Evolutionary conservation across 2,888 invertebrate genomes (phyloP).

Genomic region (Oxycera nigricornis): DNA sequence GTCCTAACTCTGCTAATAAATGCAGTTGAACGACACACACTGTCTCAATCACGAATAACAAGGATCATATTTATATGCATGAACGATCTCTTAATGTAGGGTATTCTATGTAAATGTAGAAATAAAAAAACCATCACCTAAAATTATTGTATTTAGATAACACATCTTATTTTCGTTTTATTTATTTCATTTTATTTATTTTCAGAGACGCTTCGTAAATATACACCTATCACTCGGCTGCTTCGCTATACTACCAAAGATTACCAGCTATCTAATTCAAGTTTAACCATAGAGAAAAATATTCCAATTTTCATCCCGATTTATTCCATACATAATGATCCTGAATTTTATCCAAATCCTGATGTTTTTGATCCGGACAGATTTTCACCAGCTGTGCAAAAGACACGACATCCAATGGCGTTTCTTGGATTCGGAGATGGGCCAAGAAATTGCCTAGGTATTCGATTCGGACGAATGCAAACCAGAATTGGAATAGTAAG

Average conservation of each 20-base stretch:
- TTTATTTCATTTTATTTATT: too few relatives aligned
- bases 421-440: slow-evolving; percentile 56
- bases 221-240: background rate
- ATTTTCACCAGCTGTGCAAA: slow-evolving; percentile 64
- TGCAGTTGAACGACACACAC: too few relatives aligned
- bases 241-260: background rate
- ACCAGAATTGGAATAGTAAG: slow-evolving; percentile 41
- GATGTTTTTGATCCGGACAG: slow-evolving; percentile 50
- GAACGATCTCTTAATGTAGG: background rate
- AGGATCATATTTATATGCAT: too few relatives aligned
- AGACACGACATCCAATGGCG: slow-evolving; percentile 52
- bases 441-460: slow-evolving; percentile 54
- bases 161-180: too few relatives aligned
- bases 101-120: background rate
- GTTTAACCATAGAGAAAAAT: background rate
- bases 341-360: slow-evolving; percentile 3
- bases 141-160: too few relatives aligned
- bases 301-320: background rate
- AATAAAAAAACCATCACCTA: too few relatives aligned
- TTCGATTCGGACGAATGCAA: slow-evolving; percentile 46
- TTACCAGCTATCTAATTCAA: background rate
- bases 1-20: too few relatives aligned
- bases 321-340: slow-evolving; percentile 10
- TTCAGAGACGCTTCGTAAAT: background rate
- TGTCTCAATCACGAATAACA: too few relatives aligned